phyloP scores from a whole-genome alignment of 2,113 vertebrate species.

The Indri indri region DNA sequence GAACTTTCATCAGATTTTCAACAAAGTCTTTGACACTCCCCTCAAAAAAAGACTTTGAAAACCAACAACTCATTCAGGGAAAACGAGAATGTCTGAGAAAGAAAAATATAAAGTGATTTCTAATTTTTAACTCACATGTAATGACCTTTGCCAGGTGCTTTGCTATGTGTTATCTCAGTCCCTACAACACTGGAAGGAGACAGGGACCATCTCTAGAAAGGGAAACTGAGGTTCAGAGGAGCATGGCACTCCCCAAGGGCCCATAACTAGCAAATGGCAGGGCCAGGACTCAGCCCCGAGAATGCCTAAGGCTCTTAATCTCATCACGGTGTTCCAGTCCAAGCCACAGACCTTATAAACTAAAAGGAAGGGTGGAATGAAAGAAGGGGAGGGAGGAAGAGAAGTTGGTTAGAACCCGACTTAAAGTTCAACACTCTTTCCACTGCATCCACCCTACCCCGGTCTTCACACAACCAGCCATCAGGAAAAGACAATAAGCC shows the following conservation, averaged over 20 bases:
- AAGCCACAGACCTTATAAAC: background rate
- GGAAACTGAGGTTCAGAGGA: background rate
- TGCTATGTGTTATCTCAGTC: background rate
- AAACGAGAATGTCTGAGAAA: slow-evolving; percentile 23
- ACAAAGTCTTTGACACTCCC: background rate
- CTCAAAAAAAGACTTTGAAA: slow-evolving; percentile 18
- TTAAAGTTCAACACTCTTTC: background rate
- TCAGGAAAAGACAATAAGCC: background rate
- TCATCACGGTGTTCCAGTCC: background rate
- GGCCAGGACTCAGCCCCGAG: background rate
- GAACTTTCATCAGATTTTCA: slow-evolving; percentile 26
- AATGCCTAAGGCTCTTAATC: background rate
- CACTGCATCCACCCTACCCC: background rate
- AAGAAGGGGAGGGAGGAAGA: background rate
- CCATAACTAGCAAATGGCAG: background rate
- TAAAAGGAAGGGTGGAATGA: background rate
- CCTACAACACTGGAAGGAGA: background rate
- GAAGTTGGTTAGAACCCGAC: background rate
- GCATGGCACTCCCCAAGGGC: background rate
- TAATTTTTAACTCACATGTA: background rate
- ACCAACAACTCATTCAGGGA: background rate
- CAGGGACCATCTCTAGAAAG: background rate
- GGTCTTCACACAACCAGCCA: background rate
- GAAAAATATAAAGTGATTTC: background rate
- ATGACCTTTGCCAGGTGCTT: background rate